These are phyloP conservation scores for Ernsta delagoae DNA, from an alignment of 2,888 invertebrate genomes.

Conservation along the genomic window DNA sequence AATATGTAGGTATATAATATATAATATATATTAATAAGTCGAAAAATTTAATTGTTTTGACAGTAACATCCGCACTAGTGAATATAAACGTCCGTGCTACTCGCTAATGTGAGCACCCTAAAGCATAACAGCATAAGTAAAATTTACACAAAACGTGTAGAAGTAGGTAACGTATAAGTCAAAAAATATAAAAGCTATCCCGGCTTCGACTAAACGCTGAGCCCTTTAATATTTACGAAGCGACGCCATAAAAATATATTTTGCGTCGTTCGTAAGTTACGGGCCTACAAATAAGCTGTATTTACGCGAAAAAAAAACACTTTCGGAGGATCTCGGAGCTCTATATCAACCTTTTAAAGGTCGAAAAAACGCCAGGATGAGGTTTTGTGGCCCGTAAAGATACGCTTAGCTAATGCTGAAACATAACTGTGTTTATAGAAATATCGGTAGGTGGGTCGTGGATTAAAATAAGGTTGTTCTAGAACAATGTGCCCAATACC, in stretches of 20 bases:
- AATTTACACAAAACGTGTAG: too few species aligned
- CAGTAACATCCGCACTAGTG: too few species aligned
- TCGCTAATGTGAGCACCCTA: too few species aligned
- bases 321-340: slow-evolving; percentile 29
- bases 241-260: slow-evolving; percentile 43
- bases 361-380: slow-evolving; percentile 33
- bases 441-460: not conserved
- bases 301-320: slow-evolving; percentile 35
- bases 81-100: too few species aligned
- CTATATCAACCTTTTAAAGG: slow-evolving; percentile 35
- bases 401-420: slow-evolving; percentile 24
- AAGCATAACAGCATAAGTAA: too few species aligned
- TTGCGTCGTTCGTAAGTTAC: slow-evolving; percentile 34
- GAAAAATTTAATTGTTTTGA: too few species aligned
- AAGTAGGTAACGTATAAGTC: too few species aligned
- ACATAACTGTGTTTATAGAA: slow-evolving; percentile 2
- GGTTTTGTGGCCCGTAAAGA: slow-evolving; percentile 37
- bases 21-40: too few species aligned
- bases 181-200: not conserved
- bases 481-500: too few species aligned
- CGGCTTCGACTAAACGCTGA: slow-evolving; percentile 34
- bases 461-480: too few species aligned
- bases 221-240: slow-evolving; percentile 46
- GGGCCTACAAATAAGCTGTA: slow-evolving; percentile 36
- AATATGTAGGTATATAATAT: too few species aligned